phyloP scores from a whole-genome alignment of 2,888 invertebrate genomes.

The Serripes groenlandicus region DNA sequence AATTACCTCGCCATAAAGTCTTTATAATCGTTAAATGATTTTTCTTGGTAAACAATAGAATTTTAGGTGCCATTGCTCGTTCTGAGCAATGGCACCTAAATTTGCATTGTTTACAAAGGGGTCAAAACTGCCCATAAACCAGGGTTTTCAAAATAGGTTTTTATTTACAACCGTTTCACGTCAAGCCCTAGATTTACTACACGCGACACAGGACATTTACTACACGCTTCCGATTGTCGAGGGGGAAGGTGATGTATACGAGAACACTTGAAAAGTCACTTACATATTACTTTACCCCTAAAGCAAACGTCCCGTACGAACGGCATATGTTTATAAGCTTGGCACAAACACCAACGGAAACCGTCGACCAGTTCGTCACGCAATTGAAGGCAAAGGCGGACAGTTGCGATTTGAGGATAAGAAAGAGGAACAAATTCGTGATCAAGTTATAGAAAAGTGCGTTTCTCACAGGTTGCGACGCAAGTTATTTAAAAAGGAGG shows the following conservation, averaged over 20 bases:
- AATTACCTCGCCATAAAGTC: too few species aligned
- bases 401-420: conserved; percentile 53
- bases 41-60: too few species aligned
- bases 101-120: too few species aligned
- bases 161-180: too few species aligned
- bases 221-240: conserved; percentile 21
- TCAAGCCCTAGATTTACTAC: too few species aligned
- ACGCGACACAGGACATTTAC: conserved; percentile 55
- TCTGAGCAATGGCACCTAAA: too few species aligned
- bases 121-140: too few species aligned
- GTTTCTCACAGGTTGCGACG: conserved; percentile 30
- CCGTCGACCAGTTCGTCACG: conserved; percentile 54
- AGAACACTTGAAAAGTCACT: conserved; percentile 31
- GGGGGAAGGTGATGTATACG: conserved; percentile 13
- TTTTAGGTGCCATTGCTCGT: too few species aligned
- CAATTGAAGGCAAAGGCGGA: conserved; percentile 36
- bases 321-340: conserved; percentile 42
- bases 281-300: conserved; percentile 28
- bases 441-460: conserved; percentile 65
- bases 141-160: too few species aligned
- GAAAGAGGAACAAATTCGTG: conserved; percentile 48
- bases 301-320: conserved; percentile 43
- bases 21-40: too few species aligned
- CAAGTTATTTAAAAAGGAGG: conserved; percentile 43
- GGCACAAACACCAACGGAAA: conserved; percentile 39